A percentile compares a stretch with the other conserved stretches of the same genome.
These are phyloP conservation scores for Hemiscyllium ocellatum DNA, from an alignment of 2,113 vertebrate genomes.

Conservation along the genomic window DNA sequence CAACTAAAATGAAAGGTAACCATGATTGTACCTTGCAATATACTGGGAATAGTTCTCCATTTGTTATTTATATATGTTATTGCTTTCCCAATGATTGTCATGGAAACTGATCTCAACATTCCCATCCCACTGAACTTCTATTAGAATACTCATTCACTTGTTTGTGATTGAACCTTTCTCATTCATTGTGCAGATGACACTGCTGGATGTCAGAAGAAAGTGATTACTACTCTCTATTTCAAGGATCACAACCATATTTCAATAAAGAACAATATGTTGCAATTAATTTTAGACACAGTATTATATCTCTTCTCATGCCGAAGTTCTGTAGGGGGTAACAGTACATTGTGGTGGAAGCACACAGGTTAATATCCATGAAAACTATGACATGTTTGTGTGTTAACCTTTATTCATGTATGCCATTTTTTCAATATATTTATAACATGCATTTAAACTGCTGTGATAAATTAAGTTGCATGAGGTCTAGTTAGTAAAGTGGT, in stretches of 20 bases:
- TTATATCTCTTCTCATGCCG: neutral
- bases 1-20: neutral
- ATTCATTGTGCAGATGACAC: neutral
- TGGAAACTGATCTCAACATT: neutral
- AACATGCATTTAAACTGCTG: neutral
- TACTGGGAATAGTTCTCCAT: neutral
- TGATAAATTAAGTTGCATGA: neutral
- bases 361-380: neutral
- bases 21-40: neutral
- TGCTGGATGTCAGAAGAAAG: neutral
- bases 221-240: neutral
- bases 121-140: neutral
- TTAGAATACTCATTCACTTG: neutral
- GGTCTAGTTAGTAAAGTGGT: neutral
- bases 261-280: neutral
- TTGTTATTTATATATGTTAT: neutral
- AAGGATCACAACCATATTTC: neutral
- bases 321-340: neutral
- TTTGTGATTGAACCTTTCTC: neutral
- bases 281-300: neutral
- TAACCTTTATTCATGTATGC: neutral
- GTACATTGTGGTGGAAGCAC: neutral
- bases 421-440: neutral
- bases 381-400: neutral
- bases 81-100: neutral